phyloP scores from a whole-genome alignment of 2,888 invertebrate genomes.

The Norana najaformis region DNA sequence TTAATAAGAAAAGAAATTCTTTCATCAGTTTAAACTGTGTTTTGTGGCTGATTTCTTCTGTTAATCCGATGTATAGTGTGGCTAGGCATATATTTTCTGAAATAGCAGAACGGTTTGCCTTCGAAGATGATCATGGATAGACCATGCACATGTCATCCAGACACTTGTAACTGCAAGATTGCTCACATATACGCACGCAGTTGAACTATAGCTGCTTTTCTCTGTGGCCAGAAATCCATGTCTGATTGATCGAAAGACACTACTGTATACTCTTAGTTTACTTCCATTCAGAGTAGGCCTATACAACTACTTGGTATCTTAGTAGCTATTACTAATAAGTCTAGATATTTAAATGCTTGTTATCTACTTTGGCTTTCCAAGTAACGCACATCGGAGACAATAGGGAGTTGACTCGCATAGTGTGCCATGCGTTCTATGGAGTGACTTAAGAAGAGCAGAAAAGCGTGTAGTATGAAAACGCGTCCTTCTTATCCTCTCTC shows the following conservation, averaged over 20 bases:
- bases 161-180: too few species aligned
- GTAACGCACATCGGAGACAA: neutral
- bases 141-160: neutral
- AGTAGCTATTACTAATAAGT: neutral
- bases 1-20: conserved; percentile 13
- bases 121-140: too few species aligned
- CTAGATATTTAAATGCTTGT: neutral
- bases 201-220: neutral
- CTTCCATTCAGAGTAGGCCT: neutral
- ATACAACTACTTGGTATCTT: neutral
- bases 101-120: neutral
- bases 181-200: neutral
- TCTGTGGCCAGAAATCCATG: neutral
- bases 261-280: neutral
- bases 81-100: neutral
- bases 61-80: neutral
- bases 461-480: neutral
- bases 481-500: neutral
- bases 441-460: neutral
- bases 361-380: neutral
- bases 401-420: neutral
- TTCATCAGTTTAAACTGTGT: neutral
- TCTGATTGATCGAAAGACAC: neutral
- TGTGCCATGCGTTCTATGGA: neutral
- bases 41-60: neutral